phyloP scores from a whole-genome alignment of 1,140 invertebrate species.

The Drosophila persimilis region DNA sequence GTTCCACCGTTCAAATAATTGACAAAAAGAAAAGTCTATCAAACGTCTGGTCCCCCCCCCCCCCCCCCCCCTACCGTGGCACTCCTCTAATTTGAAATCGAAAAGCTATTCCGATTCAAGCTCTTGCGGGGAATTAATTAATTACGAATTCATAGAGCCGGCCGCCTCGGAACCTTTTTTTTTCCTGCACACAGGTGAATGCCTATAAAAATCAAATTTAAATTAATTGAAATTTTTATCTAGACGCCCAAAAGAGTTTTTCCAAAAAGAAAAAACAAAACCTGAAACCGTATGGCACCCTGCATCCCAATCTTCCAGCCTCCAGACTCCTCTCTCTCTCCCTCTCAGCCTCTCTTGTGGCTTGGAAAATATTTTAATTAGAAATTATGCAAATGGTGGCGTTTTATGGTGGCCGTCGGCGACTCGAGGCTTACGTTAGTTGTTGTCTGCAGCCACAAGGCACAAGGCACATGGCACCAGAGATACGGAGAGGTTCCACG shows the following conservation, averaged over 20 bases:
- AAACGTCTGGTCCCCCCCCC: neutral
- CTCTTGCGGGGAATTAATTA: slow-evolving; percentile 67
- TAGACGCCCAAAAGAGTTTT: slow-evolving; percentile 42
- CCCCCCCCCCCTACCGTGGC: neutral
- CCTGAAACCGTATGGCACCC: slow-evolving; percentile 17
- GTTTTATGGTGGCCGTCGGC: slow-evolving; percentile 37
- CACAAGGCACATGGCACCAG: neutral
- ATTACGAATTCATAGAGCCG: slow-evolving; percentile 65
- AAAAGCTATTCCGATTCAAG: slow-evolving; percentile 44
- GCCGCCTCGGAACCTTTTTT: slow-evolving; percentile 25
- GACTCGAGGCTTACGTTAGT: slow-evolving; percentile 29
- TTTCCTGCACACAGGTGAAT: slow-evolving; percentile 60
- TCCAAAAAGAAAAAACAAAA: slow-evolving; percentile 21
- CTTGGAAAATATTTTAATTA: slow-evolving; percentile 69
- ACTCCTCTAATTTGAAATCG: slow-evolving; percentile 40
- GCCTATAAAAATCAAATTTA: slow-evolving; percentile 65
- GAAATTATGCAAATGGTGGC: slow-evolving; percentile 64
- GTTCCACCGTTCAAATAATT: slow-evolving; percentile 63
- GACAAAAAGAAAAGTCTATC: slow-evolving; percentile 66
- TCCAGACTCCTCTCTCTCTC: neutral
- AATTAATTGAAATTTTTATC: slow-evolving; percentile 71
- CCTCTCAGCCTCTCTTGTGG: neutral
- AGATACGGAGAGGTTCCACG: neutral
- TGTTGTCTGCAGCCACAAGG: slow-evolving; percentile 2
- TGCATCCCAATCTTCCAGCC: slow-evolving; percentile 6